phyloP scores from a whole-genome alignment of 1,140 invertebrate species.

The Eurosta solidaginis region DNA sequence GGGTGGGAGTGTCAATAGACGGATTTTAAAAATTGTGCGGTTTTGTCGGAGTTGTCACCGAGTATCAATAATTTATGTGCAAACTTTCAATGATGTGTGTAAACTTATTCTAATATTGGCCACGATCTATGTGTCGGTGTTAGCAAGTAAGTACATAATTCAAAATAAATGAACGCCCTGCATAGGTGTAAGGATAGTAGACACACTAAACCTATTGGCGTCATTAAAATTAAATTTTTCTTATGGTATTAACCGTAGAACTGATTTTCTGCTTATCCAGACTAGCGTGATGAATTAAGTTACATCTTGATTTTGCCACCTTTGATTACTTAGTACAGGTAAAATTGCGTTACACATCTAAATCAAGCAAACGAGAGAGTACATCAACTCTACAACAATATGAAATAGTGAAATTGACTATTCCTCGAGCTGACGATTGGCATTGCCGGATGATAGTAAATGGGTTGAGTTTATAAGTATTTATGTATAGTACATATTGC shows the following conservation, averaged over 20 bases:
- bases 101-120: too few relatives aligned
- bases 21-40: too few relatives aligned
- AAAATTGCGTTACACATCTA: not conserved
- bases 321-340: not conserved
- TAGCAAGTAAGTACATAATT: too few relatives aligned
- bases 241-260: not conserved
- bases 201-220: not conserved
- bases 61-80: too few relatives aligned
- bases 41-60: too few relatives aligned
- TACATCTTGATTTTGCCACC: slow-evolving; percentile 1
- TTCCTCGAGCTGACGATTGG: not conserved
- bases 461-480: not conserved
- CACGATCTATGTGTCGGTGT: too few relatives aligned
- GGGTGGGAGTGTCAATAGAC: too few relatives aligned
- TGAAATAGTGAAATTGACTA: not conserved
- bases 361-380: not conserved
- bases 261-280: slow-evolving; percentile 15
- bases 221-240: not conserved
- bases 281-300: slow-evolving; percentile 15
- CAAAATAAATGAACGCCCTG: too few relatives aligned
- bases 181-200: too few relatives aligned
- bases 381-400: not conserved
- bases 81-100: too few relatives aligned
- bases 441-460: not conserved
- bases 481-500: too few relatives aligned